These are phyloP conservation scores for Sinosuthora webbiana DNA, from an alignment of 2,113 vertebrate genomes.

Conservation along the genomic window DNA sequence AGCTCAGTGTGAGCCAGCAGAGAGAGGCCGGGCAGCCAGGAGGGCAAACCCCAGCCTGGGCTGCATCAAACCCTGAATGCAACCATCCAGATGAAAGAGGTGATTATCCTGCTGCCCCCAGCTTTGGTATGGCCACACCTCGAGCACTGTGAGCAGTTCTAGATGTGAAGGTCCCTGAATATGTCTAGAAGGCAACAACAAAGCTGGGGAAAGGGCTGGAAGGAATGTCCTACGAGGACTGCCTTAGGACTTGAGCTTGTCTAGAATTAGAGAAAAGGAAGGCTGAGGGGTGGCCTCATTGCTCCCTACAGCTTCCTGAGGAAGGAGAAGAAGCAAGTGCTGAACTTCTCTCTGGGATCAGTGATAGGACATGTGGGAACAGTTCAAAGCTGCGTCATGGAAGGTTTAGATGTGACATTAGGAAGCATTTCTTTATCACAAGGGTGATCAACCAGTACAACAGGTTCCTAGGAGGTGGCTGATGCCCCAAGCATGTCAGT, in stretches of 20 bases:
- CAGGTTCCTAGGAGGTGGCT: not conserved
- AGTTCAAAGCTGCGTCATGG: not conserved
- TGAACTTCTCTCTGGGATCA: not conserved
- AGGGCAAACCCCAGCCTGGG: fast-evolving
- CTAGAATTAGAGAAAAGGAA: not conserved
- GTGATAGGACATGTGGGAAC: not conserved
- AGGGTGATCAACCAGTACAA: not conserved
- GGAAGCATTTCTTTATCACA: not conserved
- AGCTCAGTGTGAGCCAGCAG: not conserved
- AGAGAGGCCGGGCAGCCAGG: not conserved
- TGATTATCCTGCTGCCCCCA: not conserved
- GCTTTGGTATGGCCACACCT: not conserved
- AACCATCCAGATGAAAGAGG: fast-evolving
- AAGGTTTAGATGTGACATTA: not conserved
- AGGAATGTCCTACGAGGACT: not conserved
- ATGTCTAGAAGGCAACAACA: not conserved
- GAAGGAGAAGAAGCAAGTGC: not conserved
- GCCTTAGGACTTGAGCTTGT: not conserved
- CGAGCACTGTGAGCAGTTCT: not conserved
- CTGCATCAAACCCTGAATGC: not conserved
- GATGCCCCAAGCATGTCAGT: not conserved
- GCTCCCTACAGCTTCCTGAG: not conserved
- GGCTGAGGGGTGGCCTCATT: not conserved
- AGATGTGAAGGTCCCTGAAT: not conserved
- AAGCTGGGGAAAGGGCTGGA: not conserved